Percentiles rank a stretch among this genome's conserved stretches.
These are phyloP conservation scores for Proterorhinus semilunaris DNA, from an alignment of 2,113 vertebrate species.

Conservation along the genomic window DNA sequence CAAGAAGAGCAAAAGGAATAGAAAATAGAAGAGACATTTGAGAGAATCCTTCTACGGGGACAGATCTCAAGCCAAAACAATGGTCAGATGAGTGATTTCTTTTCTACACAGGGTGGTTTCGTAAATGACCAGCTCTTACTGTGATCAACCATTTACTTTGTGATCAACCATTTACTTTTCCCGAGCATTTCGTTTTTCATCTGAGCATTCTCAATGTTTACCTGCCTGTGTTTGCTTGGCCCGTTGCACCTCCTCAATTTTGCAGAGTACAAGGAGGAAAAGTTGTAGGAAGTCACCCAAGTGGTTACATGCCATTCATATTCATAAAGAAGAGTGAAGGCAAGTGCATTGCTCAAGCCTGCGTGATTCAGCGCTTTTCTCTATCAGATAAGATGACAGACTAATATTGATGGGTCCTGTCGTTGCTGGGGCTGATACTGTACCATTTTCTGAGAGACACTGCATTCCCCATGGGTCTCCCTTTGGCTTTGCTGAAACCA, in stretches of 20 bases:
- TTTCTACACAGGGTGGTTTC: background rate
- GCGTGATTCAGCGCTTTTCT: conserved; percentile 64
- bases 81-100: background rate
- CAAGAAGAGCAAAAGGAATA: background rate
- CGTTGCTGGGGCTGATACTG: conserved; percentile 63
- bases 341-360: conserved; percentile 29
- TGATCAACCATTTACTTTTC: background rate
- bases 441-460: conserved; percentile 37
- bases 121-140: background rate
- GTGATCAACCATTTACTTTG: conserved; percentile 2
- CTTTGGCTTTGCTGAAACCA: conserved; percentile 40
- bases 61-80: background rate
- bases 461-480: conserved; percentile 41
- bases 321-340: conserved; percentile 34
- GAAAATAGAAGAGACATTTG: background rate
- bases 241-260: conserved; percentile 1
- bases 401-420: conserved; percentile 67
- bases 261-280: conserved; percentile 25
- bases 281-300: conserved; percentile 20
- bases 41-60: background rate
- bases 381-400: conserved; percentile 67
- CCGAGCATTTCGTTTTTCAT: background rate
- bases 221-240: conserved; percentile 4
- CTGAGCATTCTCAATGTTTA: background rate
- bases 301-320: conserved; percentile 35